These are phyloP conservation scores for Deroplatys truncata DNA, from an alignment of 2,888 invertebrate species.

Conservation along the genomic window DNA sequence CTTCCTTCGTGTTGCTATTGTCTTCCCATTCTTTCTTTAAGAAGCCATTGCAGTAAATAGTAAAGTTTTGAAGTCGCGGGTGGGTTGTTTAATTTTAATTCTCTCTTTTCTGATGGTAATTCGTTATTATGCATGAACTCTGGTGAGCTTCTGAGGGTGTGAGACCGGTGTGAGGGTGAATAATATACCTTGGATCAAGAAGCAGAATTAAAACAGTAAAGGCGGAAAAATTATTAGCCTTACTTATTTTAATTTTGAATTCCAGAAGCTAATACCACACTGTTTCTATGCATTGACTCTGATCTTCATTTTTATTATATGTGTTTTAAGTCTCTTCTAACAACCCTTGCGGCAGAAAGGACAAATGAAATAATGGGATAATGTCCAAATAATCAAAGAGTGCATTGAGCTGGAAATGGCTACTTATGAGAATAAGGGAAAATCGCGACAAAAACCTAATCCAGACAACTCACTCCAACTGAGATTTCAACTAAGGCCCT, in stretches of 20 bases:
- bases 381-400: too few species aligned
- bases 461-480: too few species aligned
- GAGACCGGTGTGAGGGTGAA: background rate
- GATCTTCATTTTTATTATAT: too few species aligned
- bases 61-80: slow-evolving; percentile 5
- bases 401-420: too few species aligned
- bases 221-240: background rate
- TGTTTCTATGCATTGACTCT: too few species aligned
- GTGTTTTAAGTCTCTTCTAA: too few species aligned
- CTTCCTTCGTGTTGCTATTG: background rate
- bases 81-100: slow-evolving; percentile 5
- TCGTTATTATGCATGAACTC: slow-evolving; percentile 6
- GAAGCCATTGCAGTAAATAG: background rate
- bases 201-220: background rate
- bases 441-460: too few species aligned
- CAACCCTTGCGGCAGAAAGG: too few species aligned
- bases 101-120: background rate
- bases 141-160: background rate
- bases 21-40: background rate
- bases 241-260: background rate
- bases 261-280: too few species aligned
- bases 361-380: too few species aligned
- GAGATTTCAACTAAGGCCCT: too few species aligned
- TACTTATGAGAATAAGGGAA: too few species aligned
- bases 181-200: background rate